phyloP scores from a whole-genome alignment of 2,797 vertebrate species.

The Cyclopterus lumpus region DNA sequence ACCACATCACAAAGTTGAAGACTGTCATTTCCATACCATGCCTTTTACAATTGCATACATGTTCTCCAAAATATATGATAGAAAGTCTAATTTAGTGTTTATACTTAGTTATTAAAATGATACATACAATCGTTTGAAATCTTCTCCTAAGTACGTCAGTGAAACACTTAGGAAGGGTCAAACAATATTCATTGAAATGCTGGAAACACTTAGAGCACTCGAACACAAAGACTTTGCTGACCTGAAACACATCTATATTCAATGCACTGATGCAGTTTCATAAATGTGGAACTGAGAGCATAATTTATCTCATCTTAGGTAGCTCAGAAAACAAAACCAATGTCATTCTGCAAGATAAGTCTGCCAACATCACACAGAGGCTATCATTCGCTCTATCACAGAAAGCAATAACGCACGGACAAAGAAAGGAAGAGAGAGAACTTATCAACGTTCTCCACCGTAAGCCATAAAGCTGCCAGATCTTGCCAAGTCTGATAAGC shows the following conservation, averaged over 20 bases:
- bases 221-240: not conserved
- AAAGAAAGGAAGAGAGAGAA: conserved; percentile 52
- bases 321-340: conserved; percentile 57
- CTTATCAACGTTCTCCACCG: conserved; percentile 59
- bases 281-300: conserved; percentile 41
- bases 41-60: not conserved
- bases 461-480: conserved; percentile 63
- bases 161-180: not conserved
- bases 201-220: not conserved
- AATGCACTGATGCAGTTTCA: conserved; percentile 37
- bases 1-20: conserved; percentile 27
- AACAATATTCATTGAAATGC: conserved; percentile 6
- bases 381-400: conserved; percentile 57
- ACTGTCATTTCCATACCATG: conserved; percentile 4
- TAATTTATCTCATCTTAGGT: conserved; percentile 52
- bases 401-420: conserved; percentile 58
- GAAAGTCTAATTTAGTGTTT: not conserved
- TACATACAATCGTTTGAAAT: not conserved
- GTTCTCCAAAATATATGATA: not conserved
- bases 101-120: not conserved
- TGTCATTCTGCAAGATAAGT: conserved; percentile 42
- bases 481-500: conserved; percentile 72
- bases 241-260: conserved; percentile 36
- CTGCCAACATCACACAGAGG: conserved; percentile 50
- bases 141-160: not conserved